Conservation (phyloP, 2,797 vertebrate species). For the Smutsia gigantea region DNA sequence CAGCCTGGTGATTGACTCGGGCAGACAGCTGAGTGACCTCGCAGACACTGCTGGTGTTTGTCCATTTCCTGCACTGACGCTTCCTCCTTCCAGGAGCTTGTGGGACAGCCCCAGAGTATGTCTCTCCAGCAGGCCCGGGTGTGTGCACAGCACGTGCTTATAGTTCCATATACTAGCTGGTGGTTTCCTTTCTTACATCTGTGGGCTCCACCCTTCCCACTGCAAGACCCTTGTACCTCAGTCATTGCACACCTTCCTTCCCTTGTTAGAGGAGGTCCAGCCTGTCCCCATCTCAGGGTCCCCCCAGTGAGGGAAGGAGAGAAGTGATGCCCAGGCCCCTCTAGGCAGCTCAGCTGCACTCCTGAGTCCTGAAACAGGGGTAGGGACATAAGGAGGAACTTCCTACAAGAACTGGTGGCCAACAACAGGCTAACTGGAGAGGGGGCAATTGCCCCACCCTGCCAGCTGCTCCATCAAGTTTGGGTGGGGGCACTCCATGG, state of each 20-base stretch:
- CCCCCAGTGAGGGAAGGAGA: background rate
- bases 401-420: background rate
- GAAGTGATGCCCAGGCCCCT: background rate
- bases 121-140: background rate
- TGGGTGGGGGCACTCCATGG: background rate
- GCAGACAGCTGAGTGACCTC: background rate
- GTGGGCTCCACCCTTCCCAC: background rate
- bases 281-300: background rate
- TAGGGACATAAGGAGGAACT: background rate
- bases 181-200: background rate
- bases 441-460: background rate
- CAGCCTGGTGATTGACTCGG: background rate
- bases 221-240: background rate
- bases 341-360: background rate
- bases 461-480: fast-evolving
- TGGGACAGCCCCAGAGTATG: background rate
- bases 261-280: no score
- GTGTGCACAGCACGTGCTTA: fast-evolving
- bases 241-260: no score
- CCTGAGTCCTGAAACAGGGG: background rate
- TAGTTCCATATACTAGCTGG: fast-evolving
- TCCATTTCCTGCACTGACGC: background rate
- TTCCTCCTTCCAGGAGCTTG: background rate
- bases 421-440: background rate
- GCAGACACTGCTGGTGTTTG: background rate